Evolutionary conservation across 2,113 vertebrate genomes (phyloP), one percentile per base, ranked within the genome.

Genomic region (Sylvia atricapilla): DNA sequence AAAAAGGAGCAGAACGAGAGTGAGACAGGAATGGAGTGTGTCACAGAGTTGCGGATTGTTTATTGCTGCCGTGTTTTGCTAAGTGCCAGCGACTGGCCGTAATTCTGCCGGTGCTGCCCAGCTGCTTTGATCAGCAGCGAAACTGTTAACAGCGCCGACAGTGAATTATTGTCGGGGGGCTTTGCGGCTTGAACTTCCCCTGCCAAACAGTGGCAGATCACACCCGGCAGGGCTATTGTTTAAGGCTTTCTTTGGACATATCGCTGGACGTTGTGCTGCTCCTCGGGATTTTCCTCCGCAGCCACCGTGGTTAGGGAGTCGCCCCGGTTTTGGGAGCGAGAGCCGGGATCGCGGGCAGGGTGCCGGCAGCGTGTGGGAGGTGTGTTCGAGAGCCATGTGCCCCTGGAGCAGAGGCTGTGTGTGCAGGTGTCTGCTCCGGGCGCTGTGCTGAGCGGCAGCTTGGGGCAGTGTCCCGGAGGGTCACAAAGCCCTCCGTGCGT

Each of bases 281-380:
- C 53, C 27, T 37, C 46, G 11, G 86, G 44, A 2, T 95, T 70
- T 80, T 87, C 58, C 78, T 72, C 50, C 59, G 0, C 50, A 39
- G 50, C 25, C 55, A 0, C 63, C 5, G 2, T 16, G 68, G 46
- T 62, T 44, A 25, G 78, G 41, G 75, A 87, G 74, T 21, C 10
- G 19, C 52, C 68, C 69, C 18, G 84, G 22, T 82, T 95, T 82
- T 39, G 33, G 0, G 21, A 53, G 87, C 6, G 3, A 30, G 83
- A 24, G 83, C 79, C 28, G 86, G 73, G 72, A 37, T 20, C 0
- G 25, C 14, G 76, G 90, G 3, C 85, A 62, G 89, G 10, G n/a
- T 53, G 94, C 82, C 83, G 95, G 94, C 90, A 82, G 92, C 10
- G n/a, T 52, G 94, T 93, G 85, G 92, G 92, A 94, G 95, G 84